A percentile compares a stretch with the other conserved stretches of the same genome.
Conservation (phyloP, 2,888 invertebrate genomes). For the Hypercompe scribonia region DNA sequence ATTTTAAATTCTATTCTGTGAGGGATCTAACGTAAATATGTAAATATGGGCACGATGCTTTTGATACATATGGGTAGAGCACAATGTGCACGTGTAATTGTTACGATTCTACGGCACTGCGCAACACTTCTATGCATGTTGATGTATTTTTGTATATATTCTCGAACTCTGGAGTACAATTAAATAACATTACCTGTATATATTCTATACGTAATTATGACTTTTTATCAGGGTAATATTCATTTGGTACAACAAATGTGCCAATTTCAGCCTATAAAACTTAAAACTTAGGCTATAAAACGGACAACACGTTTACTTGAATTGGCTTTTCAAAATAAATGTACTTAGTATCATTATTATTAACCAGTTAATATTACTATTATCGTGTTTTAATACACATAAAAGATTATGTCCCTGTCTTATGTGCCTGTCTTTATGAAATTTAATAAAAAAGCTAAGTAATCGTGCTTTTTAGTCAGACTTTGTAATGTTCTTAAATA, state of each 20-base stretch:
- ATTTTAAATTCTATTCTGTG: constrained; percentile 58
- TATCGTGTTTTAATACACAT: no score
- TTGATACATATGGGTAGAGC: constrained; percentile 24
- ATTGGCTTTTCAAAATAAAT: background rate
- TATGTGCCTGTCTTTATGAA: no score
- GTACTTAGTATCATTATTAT: background rate
- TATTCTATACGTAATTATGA: constrained; percentile 12
- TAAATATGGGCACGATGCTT: constrained; percentile 30
- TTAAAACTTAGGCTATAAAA: background rate
- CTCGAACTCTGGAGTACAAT: constrained; percentile 18
- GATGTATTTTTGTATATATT: constrained; percentile 25
- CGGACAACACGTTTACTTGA: background rate
- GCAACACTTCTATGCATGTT: constrained; percentile 22
- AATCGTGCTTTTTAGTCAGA: no score
- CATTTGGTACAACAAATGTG: constrained; percentile 1
- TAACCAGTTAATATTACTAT: background rate
- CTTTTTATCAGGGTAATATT: background rate
- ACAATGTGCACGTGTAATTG: constrained; percentile 27
- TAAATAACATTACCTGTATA: constrained; percentile 19
- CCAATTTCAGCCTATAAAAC: background rate
- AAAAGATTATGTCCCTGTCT: no score
- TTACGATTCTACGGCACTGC: constrained; percentile 6
- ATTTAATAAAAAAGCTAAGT: no score
- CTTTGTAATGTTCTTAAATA: no score
- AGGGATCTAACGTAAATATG: constrained; percentile 42